These are phyloP conservation scores for Drosophila ficusphila DNA, from an alignment of 1,140 invertebrate species.

Conservation along the genomic window DNA sequence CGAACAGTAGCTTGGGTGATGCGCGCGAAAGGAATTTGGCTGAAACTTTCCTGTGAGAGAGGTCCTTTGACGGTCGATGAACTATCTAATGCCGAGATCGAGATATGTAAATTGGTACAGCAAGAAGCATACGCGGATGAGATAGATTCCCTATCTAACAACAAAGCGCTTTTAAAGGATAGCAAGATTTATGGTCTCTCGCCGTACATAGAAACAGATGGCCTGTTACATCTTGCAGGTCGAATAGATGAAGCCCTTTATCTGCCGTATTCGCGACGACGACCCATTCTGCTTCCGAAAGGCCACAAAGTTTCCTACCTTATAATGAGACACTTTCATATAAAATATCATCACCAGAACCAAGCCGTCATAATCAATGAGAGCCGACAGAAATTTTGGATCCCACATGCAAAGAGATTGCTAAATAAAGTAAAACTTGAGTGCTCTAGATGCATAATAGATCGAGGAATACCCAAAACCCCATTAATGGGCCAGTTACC, in stretches of 20 bases:
- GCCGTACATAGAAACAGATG: not conserved
- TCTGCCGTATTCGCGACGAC: not conserved
- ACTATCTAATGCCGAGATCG: no score
- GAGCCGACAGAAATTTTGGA: conserved; percentile 1
- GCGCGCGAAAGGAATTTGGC: not conserved
- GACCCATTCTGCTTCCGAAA: not conserved
- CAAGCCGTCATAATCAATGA: not conserved
- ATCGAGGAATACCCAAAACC: not conserved
- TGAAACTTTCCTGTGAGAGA: not conserved
- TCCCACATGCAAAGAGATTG: not conserved
- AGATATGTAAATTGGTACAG: no score
- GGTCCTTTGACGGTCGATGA: no score
- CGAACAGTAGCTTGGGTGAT: not conserved
- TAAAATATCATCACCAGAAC: not conserved
- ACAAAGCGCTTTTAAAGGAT: no score
- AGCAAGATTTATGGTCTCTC: not conserved
- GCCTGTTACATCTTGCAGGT: not conserved
- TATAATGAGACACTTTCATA: not conserved
- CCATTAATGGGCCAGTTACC: not conserved
- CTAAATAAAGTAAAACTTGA: not conserved
- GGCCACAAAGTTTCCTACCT: not conserved
- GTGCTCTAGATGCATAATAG: not conserved
- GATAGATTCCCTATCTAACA: no score
- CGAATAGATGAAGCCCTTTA: not conserved
- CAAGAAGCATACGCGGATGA: no score